phyloP scores from a whole-genome alignment of 2,888 invertebrate species.

The Myopa tessellatipennis region DNA sequence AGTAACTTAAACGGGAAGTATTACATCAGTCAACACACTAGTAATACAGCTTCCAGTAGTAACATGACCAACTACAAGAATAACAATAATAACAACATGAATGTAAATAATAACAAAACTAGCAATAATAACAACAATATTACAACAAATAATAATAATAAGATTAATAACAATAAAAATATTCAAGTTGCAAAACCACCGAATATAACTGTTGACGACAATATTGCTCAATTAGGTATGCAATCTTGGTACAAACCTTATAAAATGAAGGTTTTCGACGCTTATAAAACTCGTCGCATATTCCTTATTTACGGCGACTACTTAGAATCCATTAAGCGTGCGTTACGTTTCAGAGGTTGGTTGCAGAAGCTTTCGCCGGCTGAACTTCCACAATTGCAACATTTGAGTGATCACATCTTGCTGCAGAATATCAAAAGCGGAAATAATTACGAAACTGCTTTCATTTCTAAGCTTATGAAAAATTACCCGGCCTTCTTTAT shows the following conservation, averaged over 20 bases:
- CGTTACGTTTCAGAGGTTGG: constrained; percentile 78
- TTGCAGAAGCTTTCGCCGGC: constrained; percentile 74
- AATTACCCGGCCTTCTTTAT: constrained; percentile 76
- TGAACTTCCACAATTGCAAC: constrained; percentile 59
- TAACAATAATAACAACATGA: not conserved
- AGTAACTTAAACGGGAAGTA: not conserved
- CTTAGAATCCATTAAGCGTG: constrained; percentile 61
- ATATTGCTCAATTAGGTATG: constrained; percentile 42
- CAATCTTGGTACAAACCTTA: constrained; percentile 56
- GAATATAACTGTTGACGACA: no score
- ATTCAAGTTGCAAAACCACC: no score
- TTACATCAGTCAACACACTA: constrained; percentile 52
- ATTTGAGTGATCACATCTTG: constrained; percentile 57
- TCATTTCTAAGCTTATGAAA: constrained; percentile 72
- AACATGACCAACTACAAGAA: not conserved
- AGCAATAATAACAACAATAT: not conserved
- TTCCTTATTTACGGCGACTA: constrained; percentile 62
- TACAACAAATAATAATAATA: not conserved
- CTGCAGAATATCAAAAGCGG: constrained; percentile 59
- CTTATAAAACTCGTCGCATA: constrained; percentile 61
- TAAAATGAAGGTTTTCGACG: constrained; percentile 59
- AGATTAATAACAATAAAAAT: not conserved
- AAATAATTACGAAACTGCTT: constrained; percentile 62
- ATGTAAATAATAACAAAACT: not conserved
- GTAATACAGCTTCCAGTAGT: not conserved